Evolutionary conservation across 2,113 vertebrate genomes (phyloP), one percentile per base, ranked within the genome.

Genomic region (Zapornia atra): DNA sequence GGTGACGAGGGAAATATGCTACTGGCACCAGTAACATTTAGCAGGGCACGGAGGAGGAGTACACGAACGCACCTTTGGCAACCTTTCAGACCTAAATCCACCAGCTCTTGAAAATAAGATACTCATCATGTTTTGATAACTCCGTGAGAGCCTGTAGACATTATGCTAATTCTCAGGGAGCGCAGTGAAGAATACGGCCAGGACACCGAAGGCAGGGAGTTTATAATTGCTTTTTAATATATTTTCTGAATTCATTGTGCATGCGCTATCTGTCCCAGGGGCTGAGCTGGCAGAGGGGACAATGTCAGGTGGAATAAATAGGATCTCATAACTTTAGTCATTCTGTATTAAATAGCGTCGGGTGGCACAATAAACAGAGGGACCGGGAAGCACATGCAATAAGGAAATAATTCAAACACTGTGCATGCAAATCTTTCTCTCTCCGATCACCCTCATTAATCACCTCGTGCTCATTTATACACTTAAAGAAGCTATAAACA

Each of bases 151-250:
- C 96, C 96, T 92, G 76, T 91, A 90, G 97, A 95, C 96, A 95
- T 97, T 95, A 97, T 98, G 97, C 95, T 97, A 97, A 98, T 98
- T 97, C 96, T 85, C 56, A 3, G 95, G 92, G 86, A 96, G 78
- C 11, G 40, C 91, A 69, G 95, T 94, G 88, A 96, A 96, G 94
- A 97, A 97, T 95, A 92, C 96, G 90, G 88, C 82, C 90, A 69
- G 93, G 88, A 81, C 86, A 94, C 90, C 12, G 70, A 97, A 98
- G 94, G 96, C 97, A 96, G 97, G 63, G 82, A 98, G 96, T 97
- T 92, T 87, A 95, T 97, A 98, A 98, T 97, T 98, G 97, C 94
- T 97, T 98, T 97, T 98, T 98, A 97, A 96, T 96, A 94, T 95
- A 95, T 98, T 98, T 98, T 93, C 92, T 88, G 95, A 97, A 97